Evolutionary conservation across 2,797 vertebrate species (phyloP).

Genomic region (Oreortyx pictus): DNA sequence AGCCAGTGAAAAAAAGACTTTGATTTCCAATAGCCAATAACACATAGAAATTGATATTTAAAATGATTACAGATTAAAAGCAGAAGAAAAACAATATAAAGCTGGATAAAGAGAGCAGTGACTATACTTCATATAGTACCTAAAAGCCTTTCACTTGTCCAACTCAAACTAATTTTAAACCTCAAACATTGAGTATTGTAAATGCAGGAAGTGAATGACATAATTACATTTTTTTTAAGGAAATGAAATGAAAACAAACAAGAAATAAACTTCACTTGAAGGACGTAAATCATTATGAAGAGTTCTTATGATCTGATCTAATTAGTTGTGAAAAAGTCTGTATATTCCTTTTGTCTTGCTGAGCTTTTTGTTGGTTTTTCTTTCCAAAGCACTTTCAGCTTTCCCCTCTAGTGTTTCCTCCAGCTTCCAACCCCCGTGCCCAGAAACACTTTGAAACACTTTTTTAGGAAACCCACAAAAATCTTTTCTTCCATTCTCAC

Average conservation of each 20-base stretch:
- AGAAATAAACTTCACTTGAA: neutral
- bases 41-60: neutral
- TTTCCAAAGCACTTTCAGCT: neutral
- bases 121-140: neutral
- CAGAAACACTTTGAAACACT: neutral
- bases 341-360: neutral
- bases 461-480: neutral
- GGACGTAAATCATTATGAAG: neutral
- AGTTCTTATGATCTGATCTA: neutral
- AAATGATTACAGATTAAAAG: neutral
- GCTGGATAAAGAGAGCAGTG: neutral
- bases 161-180: neutral
- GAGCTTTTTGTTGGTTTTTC: neutral
- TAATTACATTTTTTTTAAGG: neutral
- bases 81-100: neutral
- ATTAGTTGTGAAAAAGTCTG: neutral
- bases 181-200: neutral
- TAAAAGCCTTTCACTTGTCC: neutral
- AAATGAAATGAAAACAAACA: rapidly evolving
- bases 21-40: neutral
- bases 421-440: neutral
- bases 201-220: neutral
- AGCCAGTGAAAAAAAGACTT: neutral
- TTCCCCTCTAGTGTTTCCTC: neutral
- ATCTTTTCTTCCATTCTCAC: neutral